Evolutionary conservation across 2,113 vertebrate species (phyloP).

Genomic region (Crotalus viridis): DNA sequence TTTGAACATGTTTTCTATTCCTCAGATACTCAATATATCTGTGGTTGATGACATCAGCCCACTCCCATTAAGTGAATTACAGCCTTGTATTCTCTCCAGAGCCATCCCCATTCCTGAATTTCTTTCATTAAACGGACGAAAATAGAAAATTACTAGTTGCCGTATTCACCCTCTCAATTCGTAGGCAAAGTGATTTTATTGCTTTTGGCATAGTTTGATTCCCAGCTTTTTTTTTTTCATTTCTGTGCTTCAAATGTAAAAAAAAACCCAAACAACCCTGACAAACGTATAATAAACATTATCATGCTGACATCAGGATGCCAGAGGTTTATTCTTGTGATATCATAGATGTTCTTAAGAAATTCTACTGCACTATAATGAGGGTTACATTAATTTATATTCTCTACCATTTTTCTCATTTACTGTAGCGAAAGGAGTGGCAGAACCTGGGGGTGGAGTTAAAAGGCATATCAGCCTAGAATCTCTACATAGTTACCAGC

Average conservation of each 20-base stretch:
- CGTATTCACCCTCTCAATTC: background rate
- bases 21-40: constrained; percentile 21
- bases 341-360: background rate
- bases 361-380: background rate
- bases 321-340: background rate
- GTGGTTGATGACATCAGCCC: constrained; percentile 18
- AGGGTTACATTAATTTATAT: background rate
- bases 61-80: constrained; percentile 38
- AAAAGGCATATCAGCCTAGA: background rate
- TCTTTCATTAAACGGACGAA: constrained; percentile 5
- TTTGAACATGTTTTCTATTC: background rate
- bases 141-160: constrained; percentile 15
- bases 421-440: background rate
- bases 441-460: background rate
- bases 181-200: background rate
- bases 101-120: constrained; percentile 15
- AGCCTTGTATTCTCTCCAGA: background rate
- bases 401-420: background rate
- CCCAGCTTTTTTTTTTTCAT: background rate
- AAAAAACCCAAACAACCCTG: background rate
- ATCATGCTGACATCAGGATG: background rate
- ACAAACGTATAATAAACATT: background rate
- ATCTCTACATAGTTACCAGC: background rate
- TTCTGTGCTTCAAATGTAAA: background rate
- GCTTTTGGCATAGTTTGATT: background rate